Base-by-base conservation (phyloP, 2,113 vertebrate species). In the Crocuta crocuta region DNA sequence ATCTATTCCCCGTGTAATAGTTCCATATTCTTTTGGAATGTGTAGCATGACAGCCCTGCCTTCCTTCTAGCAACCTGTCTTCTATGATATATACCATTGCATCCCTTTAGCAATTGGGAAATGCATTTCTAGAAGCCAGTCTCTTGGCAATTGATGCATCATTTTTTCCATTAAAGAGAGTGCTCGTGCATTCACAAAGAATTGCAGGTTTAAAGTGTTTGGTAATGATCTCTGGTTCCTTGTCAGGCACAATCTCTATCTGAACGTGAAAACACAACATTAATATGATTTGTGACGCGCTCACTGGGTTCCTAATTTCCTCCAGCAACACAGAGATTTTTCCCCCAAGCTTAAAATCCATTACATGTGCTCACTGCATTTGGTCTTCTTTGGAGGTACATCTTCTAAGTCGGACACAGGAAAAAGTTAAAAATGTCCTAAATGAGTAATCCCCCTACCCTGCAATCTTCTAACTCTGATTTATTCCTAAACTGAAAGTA, bases 91-190 rank as follows among this genome's bases (percentile, higher is more conserved):
- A 97, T 93, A 79, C 73, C 26, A 87, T 94, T 96, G 97, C 80
- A 94, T 97, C 85, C 93, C 95, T 93, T 90, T 93, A 79, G 93
- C 94, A 82, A 91, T 80, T 95, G 92, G 92, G 96, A 98, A 98
- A 98, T 98, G 96, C 4, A 1, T 96, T 98, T 96, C 97, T 97
- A 89, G 95, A 98, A 98, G 93, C 53, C 70, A 73, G 81, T 97
- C 96, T 98, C 98, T 98, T 98, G 98, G 98, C 96, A 98, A 98
- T 89, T 2, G 79, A 97, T 97, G 86, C 92, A 95, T 97, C 90
- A 97, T 98, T 98, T 97, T 97, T 97, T 97, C 98, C 98, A 98
- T 99, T 98, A 98, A 97, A 94, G 95, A 98, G 87, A 95, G 85
- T 98, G 98, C 68, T 97, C 92, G 95, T 97, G 96, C 96, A 97